Base-by-base conservation (phyloP, 2,888 invertebrate genomes). In the Miltochrista miniata region DNA sequence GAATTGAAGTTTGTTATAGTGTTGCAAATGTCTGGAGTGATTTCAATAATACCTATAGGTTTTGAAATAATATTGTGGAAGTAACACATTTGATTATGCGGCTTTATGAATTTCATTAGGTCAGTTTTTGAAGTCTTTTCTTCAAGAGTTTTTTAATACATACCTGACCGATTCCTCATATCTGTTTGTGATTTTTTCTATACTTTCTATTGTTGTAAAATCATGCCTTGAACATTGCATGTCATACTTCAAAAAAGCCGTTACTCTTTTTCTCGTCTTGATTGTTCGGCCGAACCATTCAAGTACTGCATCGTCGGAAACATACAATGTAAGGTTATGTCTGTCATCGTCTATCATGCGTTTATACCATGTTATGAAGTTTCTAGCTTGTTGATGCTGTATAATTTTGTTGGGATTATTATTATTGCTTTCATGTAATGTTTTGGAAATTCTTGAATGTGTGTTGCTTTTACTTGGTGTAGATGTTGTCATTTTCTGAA, bases 211-310 rank as follows among this genome's bases (percentile, higher is more conserved):
- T 1, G 85, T 78, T 13, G 83, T 81, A 51, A 93, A 93, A 59
- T 88, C 81, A 73, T 93, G 93, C 38, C 81, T 83, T 0, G 93
- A 87, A 58, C 85, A 87, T 48, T 90, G 85, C 82, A 93, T 93
- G 43, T 92, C 89, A 82, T 82, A 82, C 64, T 93, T 93, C 2
- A 94, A 65, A 61, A 94, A 94, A 4, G 86, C 77, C 1, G 88
- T 76, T 0, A 94, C 93, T 68, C 93, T 93, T 70, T 90, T 92
- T 57, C 91, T 92, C 0, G 93, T 93, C 70, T 87, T 93, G 7
- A 94, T 85, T 10, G 93, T 93, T 46, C 92, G 85, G 0, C 94
- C 95, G 74, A 95, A 95, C 94, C 94, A 95, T 73, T 94, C 93
- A 1, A 95, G 77, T 1, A 87, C 76, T 1, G 93, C 87, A 70